phyloP scores from a whole-genome alignment of 2,797 vertebrate genomes.

The Neosilurus hyrtlii region DNA sequence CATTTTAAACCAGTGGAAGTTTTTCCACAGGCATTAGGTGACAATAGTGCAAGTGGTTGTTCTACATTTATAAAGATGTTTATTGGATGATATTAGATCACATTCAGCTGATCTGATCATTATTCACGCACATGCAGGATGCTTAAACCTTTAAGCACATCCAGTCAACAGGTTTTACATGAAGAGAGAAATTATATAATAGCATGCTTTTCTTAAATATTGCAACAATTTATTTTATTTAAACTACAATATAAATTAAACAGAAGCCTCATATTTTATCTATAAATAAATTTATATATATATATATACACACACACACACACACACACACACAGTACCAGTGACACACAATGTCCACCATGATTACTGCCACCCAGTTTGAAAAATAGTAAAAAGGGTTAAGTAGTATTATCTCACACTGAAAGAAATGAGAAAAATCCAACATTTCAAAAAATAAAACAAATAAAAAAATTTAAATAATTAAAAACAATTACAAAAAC shows the following conservation, averaged over 20 bases:
- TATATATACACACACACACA: too few relatives aligned
- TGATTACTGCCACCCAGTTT: too few relatives aligned
- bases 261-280: slow-evolving; percentile 45
- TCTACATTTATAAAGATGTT: slow-evolving; percentile 3
- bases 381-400: slow-evolving; percentile 11
- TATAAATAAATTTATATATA: slow-evolving; percentile 15
- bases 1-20: slow-evolving; percentile 12
- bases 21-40: slow-evolving; percentile 33
- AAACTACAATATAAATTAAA: background rate
- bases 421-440: too few relatives aligned
- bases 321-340: too few relatives aligned
- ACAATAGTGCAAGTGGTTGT: background rate
- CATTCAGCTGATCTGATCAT: slow-evolving; percentile 9
- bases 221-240: slow-evolving; percentile 25
- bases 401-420: too few relatives aligned
- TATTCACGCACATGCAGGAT: background rate
- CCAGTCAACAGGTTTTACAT: slow-evolving; percentile 43
- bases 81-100: slow-evolving; percentile 25
- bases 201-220: slow-evolving; percentile 46
- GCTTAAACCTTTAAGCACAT: slow-evolving; percentile 42
- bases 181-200: slow-evolving; percentile 21
- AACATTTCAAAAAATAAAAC: too few relatives aligned
- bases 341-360: too few relatives aligned
- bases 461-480: too few relatives aligned
- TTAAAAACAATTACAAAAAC: too few relatives aligned